Conservation (phyloP, 2,888 invertebrate species). For the Cosmia pyralina region DNA sequence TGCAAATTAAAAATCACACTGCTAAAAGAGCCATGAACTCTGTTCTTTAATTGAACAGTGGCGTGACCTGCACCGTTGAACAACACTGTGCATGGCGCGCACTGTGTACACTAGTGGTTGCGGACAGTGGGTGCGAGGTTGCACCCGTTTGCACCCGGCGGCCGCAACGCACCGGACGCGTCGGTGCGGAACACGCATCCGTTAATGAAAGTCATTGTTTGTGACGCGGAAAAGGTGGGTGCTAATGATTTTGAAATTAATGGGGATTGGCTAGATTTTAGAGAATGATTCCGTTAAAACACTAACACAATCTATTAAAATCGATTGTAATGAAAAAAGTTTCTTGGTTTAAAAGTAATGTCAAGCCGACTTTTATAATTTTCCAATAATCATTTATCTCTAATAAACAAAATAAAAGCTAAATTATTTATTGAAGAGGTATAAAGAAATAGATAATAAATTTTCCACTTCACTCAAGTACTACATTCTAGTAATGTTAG, state of each 20-base stretch:
- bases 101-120: conserved; percentile 48
- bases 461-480: conserved; percentile 1
- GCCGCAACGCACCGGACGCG: conserved; percentile 32
- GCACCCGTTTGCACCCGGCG: conserved; percentile 35
- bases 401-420: not conserved
- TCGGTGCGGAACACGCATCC: conserved; percentile 36
- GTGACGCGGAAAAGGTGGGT: conserved; percentile 54
- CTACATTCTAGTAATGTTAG: conserved; percentile 9
- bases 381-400: not conserved
- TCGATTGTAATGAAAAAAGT: not conserved
- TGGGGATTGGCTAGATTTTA: conserved; percentile 13
- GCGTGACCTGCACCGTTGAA: conserved; percentile 35
- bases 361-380: not conserved
- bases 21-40: conserved; percentile 44
- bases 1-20: conserved; percentile 44
- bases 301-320: not conserved
- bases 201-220: conserved; percentile 59
- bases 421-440: not conserved
- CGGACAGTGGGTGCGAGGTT: conserved; percentile 30
- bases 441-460: not conserved
- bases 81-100: conserved; percentile 24
- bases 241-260: conserved; percentile 47
- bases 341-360: not conserved
- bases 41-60: conserved; percentile 55
- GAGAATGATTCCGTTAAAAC: not conserved